phyloP scores from a whole-genome alignment of 2,797 vertebrate species.

The Tenualosa thibaudeaui region DNA sequence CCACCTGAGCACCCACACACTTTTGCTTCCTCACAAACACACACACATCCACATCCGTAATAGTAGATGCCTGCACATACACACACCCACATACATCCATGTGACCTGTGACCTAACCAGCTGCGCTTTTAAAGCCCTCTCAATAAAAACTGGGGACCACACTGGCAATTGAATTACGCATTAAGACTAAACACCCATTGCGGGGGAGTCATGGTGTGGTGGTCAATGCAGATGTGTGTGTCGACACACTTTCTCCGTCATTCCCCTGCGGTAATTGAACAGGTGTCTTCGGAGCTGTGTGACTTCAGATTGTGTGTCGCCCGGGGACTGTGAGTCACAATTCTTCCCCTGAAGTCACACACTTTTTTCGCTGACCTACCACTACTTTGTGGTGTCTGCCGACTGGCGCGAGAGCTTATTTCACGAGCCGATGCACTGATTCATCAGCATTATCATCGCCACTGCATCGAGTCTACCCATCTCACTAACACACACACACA shows the following conservation, averaged over 20 bases:
- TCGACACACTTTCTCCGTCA: background rate
- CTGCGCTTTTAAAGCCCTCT: background rate
- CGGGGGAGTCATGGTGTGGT: background rate
- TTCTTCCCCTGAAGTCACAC: background rate
- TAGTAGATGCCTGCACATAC: background rate
- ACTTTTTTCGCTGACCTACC: background rate
- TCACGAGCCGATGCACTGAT: slow-evolving; percentile 5
- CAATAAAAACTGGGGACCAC: background rate
- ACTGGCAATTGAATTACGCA: background rate
- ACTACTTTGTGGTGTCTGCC: background rate
- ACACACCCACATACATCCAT: background rate
- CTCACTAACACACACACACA: background rate
- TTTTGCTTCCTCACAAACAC: background rate
- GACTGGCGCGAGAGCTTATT: background rate
- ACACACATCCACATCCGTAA: background rate
- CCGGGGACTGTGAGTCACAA: background rate
- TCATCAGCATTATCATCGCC: background rate
- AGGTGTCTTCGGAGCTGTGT: background rate
- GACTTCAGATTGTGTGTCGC: background rate
- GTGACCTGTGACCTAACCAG: slow-evolving; percentile 14
- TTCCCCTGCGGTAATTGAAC: background rate
- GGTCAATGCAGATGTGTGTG: background rate
- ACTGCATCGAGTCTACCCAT: background rate
- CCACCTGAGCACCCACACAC: background rate
- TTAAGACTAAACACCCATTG: background rate